Evolutionary conservation across 2,113 vertebrate species (phyloP), one percentile per base, ranked within the genome.

Genomic region (Conger conger): DNA sequence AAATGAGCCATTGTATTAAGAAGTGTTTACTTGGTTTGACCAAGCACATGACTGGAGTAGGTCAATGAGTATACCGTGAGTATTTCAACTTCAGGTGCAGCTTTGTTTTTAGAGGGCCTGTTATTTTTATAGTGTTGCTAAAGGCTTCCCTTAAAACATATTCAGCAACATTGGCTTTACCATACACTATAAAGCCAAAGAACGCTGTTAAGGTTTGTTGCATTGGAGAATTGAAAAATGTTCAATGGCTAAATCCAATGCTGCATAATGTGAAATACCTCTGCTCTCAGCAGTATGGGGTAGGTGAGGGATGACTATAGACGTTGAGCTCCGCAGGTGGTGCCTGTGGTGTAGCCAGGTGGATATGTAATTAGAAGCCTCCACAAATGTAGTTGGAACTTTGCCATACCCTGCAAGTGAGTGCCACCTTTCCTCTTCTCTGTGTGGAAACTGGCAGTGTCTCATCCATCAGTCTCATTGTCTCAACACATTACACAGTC

Each of bases 391-490:
- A 13, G 45, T 50, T 50, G 45, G 45, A 50, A 15, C 1, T 73
- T 20, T 78, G n/a, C 17, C 30, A 3, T 78, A 23, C 42, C 37
- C 54, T 40, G 33, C 53, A 23, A 60, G 23, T 76, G 17, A 18
- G 30, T 23, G 11, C 40, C 53, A 50, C 83, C 37, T 73, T 53
- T n/a, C 15, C 38, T 76, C 27, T 2, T 68, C 40, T 33, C 3
- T 15, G 76, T 57, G 36, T 79, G 18, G 23, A 57, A 76, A 54
- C 35, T 79, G 37, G 53, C 76, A 16, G 68, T 82, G 37, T 37
- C 88, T 82, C 88, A 89, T 91, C 88, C 86, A 85, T 91, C 87
- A 88, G 86, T 57, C 89, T 73, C 84, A 85, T 82, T 87, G 79
- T 88, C 77, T 78, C 87, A 79, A 1, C 90, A 83, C 83, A 79